Conservation (phyloP, 2,888 invertebrate genomes). For the Amblyteles armatorius region DNA sequence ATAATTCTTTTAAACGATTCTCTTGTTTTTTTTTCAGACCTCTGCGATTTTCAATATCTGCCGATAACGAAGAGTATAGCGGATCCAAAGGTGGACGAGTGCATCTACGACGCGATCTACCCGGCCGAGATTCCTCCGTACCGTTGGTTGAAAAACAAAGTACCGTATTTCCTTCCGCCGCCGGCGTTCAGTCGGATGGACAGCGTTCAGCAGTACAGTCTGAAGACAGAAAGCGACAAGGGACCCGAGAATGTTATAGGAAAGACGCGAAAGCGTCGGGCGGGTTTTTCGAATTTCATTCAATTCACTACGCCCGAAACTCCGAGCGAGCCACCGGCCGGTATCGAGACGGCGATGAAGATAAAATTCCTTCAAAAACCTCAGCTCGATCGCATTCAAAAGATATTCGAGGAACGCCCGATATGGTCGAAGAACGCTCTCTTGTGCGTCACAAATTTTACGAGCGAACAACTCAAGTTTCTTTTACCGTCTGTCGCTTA, state of each 20-base stretch:
- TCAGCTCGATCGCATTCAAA: slow-evolving; percentile 81
- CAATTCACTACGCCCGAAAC: slow-evolving; percentile 88
- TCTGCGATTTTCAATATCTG: slow-evolving; percentile 97
- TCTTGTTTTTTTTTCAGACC: slow-evolving; percentile 85
- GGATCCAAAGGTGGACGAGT: slow-evolving; percentile 85
- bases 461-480: slow-evolving; percentile 88
- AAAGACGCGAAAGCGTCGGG: slow-evolving; percentile 85
- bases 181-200: slow-evolving; percentile 92
- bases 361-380: slow-evolving; percentile 83
- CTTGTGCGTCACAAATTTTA: slow-evolving; percentile 88
- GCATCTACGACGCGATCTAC: slow-evolving; percentile 88
- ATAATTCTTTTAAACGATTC: slow-evolving; percentile 81
- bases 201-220: slow-evolving; percentile 83
- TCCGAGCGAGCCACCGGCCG: slow-evolving; percentile 88
- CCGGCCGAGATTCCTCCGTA: slow-evolving; percentile 86
- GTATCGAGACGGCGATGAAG: slow-evolving; percentile 86
- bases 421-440: slow-evolving; percentile 95
- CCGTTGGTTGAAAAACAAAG: slow-evolving; percentile 87
- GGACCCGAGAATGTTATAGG: slow-evolving; percentile 84
- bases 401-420: slow-evolving; percentile 93
- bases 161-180: slow-evolving; percentile 91
- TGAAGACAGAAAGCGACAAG: slow-evolving; percentile 79
- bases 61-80: slow-evolving; percentile 87
- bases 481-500: slow-evolving; percentile 94
- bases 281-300: slow-evolving; percentile 88